Evolutionary conservation across 2,888 invertebrate genomes (phyloP).

Genomic region (Rutpela maculata): DNA sequence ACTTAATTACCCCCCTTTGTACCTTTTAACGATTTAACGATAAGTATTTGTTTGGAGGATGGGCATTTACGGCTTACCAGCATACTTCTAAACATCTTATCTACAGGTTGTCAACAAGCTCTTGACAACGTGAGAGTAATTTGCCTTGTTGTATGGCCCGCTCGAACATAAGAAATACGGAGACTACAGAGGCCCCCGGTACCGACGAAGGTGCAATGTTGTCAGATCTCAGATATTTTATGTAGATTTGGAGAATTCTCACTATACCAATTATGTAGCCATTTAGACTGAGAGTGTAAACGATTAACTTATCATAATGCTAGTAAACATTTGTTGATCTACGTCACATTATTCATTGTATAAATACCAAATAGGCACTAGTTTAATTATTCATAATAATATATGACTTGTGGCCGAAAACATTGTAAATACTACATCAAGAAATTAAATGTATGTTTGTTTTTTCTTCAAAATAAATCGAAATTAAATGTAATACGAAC

Average conservation of each 20-base stretch:
- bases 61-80: conserved; percentile 42
- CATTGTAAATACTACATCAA: too few relatives aligned
- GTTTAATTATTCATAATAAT: too few relatives aligned
- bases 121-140: conserved; percentile 43
- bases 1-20: conserved; percentile 45
- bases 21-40: conserved; percentile 35
- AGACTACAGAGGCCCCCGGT: conserved; percentile 25
- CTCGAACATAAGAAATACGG: conserved; percentile 24
- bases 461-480: too few relatives aligned
- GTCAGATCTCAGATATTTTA: background rate
- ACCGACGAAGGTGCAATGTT: conserved; percentile 14
- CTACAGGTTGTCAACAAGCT: conserved; percentile 41
- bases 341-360: too few relatives aligned
- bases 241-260: background rate
- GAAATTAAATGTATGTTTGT: too few relatives aligned
- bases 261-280: too few relatives aligned
- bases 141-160: conserved; percentile 32
- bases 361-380: too few relatives aligned
- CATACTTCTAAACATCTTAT: conserved; percentile 40
- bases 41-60: conserved; percentile 42
- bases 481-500: too few relatives aligned
- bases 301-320: too few relatives aligned
- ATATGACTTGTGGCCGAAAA: too few relatives aligned
- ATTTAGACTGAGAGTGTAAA: too few relatives aligned
- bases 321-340: too few relatives aligned